Base-by-base conservation (phyloP, 1,140 invertebrate species). In the Drosophila sulfurigaster region DNA sequence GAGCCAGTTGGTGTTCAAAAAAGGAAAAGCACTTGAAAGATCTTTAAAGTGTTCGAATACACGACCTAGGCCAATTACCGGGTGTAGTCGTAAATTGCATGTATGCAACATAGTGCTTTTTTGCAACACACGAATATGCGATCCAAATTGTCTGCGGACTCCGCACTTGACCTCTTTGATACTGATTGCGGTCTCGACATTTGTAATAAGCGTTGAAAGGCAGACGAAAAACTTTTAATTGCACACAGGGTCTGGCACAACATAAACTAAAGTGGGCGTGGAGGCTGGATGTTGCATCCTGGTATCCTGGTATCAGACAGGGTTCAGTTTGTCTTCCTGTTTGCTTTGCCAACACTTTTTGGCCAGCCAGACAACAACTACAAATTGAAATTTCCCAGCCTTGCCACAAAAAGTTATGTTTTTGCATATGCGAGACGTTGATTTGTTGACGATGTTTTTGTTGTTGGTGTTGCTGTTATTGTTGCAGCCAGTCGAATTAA, bases 161-260 rank as follows among this genome's bases (percentile, higher is more conserved):
- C 15, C 49, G 73, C 77, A 80, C 83, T 87, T 88, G 83, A 87
- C 83, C 83, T 88, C 80, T 69, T 70, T 75, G 80, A 71, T 69
- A 75, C 67, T 82, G 82, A 86, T 75, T 86, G 78, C 49, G 81
- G 77, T 78, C 68, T 62, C 77, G 77, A 83, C 80, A 88, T 78
- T 86, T 80, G 80, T 75, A 88, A 87, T 87, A 87, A 83, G 77
- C 77, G 80, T 80, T 73, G 79, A 77, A 60, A 58, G 32, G 69
- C 77, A 77, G 65, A 76, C 64, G 62, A 77, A 83, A 68, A 88
- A 88, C 77, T 87, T 87, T 87, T 88, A 87, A 87, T 87, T 87
- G 83, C 85, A 73, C 85, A 73, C 60, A 15, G 28, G 13, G 30
- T 54, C 51, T 20, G 64, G 58, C 58, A 41, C 15, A 28, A 56